Base-by-base conservation (phyloP, 1,140 invertebrate species). In the Zophobas morio region DNA sequence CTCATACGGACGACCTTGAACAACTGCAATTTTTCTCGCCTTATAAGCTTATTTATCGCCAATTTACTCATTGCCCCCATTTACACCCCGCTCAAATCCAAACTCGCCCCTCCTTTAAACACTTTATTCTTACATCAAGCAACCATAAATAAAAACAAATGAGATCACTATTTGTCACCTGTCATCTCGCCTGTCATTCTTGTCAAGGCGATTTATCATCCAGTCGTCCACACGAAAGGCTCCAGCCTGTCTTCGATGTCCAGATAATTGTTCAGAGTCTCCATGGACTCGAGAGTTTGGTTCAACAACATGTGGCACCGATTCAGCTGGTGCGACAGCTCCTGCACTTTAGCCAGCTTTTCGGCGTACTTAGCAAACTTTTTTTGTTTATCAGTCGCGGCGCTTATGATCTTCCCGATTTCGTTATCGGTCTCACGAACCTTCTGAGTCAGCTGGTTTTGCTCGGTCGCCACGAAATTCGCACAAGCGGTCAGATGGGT, bases 141-240 rank as follows among this genome's bases (percentile, higher is more conserved):
- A 51, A n/a, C 3, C n/a, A 51, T 51, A 51, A 51, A 5, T 51
- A 51, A 51, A 51, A 51, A 51, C 49, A 51, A 51, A 6, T 20
- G 57, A 63, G 57, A 63, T 63, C 57, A 63, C 35, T n/a, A 42
- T 8, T 37, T 66, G 39, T 66, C 60, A 66, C 34, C 8, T 56
- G 54, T 42, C 71, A 73, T 42, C 6, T 57, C 20, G 6, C n/a
- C n/a, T n/a, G n/a, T n/a, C n/a, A n/a, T n/a, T n/a, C n/a, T n/a
- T n/a, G n/a, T n/a, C 39, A 47, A 53, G 63, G 53, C 4, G 53
- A 80, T 82, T 49, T 82, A 78, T 89, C 86, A 93, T 84, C 93
- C 94, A 57, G 94, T 95, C 3, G 93, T 95, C 96, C 95, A 96
- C 5, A 95, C 92, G 86, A 98, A 98, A 0, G 96, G 94, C 87